phyloP scores from a whole-genome alignment of 2,888 invertebrate genomes.

The Frankliniella fusca region DNA sequence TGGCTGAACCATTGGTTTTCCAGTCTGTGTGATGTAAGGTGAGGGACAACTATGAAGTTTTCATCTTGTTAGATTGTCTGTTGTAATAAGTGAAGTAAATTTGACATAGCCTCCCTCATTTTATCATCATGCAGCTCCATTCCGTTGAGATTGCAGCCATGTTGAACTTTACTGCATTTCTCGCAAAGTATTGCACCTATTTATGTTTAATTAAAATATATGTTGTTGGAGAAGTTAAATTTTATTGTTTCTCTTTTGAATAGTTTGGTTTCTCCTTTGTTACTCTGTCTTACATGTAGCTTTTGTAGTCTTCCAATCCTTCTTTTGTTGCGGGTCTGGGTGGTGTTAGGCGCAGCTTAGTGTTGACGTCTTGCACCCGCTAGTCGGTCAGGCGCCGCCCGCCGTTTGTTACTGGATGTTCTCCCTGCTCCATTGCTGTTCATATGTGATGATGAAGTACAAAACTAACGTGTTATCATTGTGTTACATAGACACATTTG shows the following conservation, averaged over 20 bases:
- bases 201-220: constrained; percentile 26
- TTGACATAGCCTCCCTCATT: background rate
- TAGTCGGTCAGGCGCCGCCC: constrained; percentile 23
- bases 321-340: constrained; percentile 21
- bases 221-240: constrained; percentile 26
- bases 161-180: constrained; percentile 7
- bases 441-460: constrained; percentile 26
- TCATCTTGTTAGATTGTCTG: background rate
- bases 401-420: constrained; percentile 21
- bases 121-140: background rate
- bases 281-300: constrained; percentile 24
- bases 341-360: constrained; percentile 12
- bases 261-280: constrained; percentile 22
- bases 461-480: constrained; percentile 26
- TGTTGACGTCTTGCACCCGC: constrained; percentile 2
- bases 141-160: constrained; percentile 21
- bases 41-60: background rate
- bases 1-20: background rate
- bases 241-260: constrained; percentile 25
- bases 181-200: constrained; percentile 18
- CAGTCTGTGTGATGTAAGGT: constrained; percentile 20
- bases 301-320: constrained; percentile 26
- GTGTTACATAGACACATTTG: constrained; percentile 22
- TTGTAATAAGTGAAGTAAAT: background rate
- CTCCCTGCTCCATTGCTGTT: constrained; percentile 24